Base-by-base conservation (phyloP, 2,113 vertebrate species). In the Puma concolor region DNA sequence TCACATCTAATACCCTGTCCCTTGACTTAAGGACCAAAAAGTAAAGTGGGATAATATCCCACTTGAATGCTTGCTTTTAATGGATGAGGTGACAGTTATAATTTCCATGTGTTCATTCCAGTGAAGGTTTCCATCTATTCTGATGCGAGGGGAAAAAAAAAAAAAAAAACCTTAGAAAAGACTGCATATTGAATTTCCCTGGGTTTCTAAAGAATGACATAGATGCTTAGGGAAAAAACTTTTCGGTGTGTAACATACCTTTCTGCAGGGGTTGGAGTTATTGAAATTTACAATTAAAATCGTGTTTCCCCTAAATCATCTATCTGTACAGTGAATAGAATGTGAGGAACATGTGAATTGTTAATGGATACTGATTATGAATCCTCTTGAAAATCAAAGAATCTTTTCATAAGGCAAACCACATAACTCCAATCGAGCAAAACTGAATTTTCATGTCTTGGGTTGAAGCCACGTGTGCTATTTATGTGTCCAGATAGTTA, bases 1-100 rank as follows among this genome's bases (percentile, higher is more conserved):
- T 95, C 80, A n/a, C 89, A 92, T 89, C 79, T 93, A 87, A 97
- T 52, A 86, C 50, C 54, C 54, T 93, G 92, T 96, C 89, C 97
- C 92, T 94, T 97, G 94, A 97, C 94, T 97, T 93, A 96, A 96
- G 96, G 90, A 94, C 97, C 94, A 71, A 90, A 95, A 97, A 88
- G 76, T 95, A 96, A 92, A 97, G 85, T 25, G 72, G 54, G 91
- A 77, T 93, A 91, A 97, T 95, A 85, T 93, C 88, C 76, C 85
- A 94, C 63, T 96, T 60, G 33, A 96, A 91, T 60, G 82, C 33
- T 90, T 96, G 92, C 80, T 97, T 96, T 93, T 98, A 96, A 98
- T 87, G 92, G 97, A 92, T 67, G 23, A 79, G 41, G 12, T 91
- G 97, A 96, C 92, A 98, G 92, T 95, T 94, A 77, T 97, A 97